Evolutionary conservation across 2,888 invertebrate genomes (phyloP).

Genomic region (Drosophila dives): DNA sequence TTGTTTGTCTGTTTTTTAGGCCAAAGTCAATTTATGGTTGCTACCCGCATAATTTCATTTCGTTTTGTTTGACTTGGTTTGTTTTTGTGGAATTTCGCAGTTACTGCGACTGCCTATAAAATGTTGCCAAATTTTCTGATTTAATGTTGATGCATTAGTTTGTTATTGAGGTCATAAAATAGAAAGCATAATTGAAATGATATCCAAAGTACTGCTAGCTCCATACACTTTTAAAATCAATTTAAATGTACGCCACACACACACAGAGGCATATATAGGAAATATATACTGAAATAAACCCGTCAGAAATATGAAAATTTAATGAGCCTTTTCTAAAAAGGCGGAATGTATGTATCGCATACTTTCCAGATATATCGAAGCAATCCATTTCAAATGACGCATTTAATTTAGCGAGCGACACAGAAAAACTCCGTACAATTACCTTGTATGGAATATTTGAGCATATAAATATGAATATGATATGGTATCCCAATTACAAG

Average conservation of each 20-base stretch:
- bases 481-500: too few relatives aligned
- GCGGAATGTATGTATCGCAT: not conserved
- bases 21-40: conserved; percentile 72
- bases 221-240: conserved; percentile 17
- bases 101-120: conserved; percentile 37
- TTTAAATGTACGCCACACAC: not conserved
- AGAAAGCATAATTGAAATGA: conserved; percentile 51
- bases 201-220: conserved; percentile 3
- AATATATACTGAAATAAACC: not conserved
- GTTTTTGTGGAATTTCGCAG: conserved; percentile 8
- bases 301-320: not conserved
- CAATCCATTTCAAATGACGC: not conserved
- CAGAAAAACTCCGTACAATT: not conserved
- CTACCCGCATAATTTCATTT: conserved; percentile 68
- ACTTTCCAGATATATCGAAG: not conserved
- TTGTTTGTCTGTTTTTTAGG: conserved; percentile 40
- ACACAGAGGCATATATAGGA: not conserved
- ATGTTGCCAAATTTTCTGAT: conserved; percentile 17
- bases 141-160: conserved; percentile 39
- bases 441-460: too few relatives aligned
- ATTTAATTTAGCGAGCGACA: not conserved
- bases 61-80: conserved; percentile 41
- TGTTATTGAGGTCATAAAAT: conserved; percentile 37
- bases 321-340: not conserved
- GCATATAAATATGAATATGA: too few relatives aligned